A percentile compares a stretch with the other conserved stretches of the same genome.
Conservation (phyloP, 2,888 invertebrate genomes). For the Rhagonycha lutea region DNA sequence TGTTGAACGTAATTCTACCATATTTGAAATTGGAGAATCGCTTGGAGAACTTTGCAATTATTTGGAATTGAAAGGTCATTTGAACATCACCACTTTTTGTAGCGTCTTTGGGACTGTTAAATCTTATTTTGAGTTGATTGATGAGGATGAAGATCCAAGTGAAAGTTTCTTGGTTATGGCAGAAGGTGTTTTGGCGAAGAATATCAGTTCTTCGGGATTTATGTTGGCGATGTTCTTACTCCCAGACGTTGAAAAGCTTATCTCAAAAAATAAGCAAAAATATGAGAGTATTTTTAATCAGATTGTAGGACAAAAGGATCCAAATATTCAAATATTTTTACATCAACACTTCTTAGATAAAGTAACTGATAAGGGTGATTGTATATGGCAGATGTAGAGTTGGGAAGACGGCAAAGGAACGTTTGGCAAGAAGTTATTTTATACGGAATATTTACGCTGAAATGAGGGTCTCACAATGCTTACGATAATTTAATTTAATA, state of each 20-base stretch:
- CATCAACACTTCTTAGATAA: not conserved
- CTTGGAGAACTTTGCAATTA: not conserved
- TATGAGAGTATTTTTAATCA: not conserved
- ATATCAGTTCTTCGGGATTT: not conserved
- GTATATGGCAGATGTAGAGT: no score
- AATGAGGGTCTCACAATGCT: no score
- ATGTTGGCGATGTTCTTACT: not conserved
- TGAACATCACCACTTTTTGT: not conserved
- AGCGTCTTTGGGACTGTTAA: not conserved
- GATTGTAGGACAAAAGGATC: not conserved
- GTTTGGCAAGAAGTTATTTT: no score
- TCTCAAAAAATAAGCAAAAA: not conserved
- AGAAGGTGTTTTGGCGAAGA: not conserved
- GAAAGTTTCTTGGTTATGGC: not conserved
- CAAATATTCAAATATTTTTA: not conserved
- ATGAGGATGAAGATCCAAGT: not conserved
- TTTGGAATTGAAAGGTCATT: not conserved
- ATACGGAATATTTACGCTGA: no score
- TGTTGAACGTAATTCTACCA: not conserved
- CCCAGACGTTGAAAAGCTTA: not conserved
- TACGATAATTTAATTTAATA: no score
- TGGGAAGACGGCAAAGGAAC: no score
- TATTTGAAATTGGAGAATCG: not conserved
- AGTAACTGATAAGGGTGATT: not conserved
- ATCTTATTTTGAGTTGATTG: not conserved